phyloP scores from a whole-genome alignment of 2,888 invertebrate species.

The Caenorhabditis sp. region DNA sequence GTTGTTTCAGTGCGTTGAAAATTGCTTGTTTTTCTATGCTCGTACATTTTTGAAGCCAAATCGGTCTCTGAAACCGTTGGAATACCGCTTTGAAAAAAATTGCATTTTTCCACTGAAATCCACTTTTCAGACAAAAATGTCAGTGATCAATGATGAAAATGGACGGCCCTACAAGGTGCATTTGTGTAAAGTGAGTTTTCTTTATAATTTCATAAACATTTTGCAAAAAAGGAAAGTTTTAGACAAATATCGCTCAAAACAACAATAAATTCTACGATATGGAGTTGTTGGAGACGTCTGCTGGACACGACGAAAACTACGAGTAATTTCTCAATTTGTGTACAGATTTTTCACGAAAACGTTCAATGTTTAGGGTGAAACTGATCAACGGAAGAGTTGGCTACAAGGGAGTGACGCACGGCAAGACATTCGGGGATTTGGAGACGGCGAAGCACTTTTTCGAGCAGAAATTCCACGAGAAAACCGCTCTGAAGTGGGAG shows the following conservation, averaged over 20 bases:
- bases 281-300: conserved; percentile 36
- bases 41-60: no score
- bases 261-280: conserved; percentile 59
- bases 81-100: no score
- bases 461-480: conserved; percentile 39
- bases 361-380: conserved; percentile 46
- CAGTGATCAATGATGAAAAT: conserved; percentile 38
- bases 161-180: conserved; percentile 45
- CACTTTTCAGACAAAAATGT: conserved; percentile 14
- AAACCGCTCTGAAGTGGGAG: conserved; percentile 47
- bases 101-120: no score
- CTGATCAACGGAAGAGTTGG: conserved; percentile 57
- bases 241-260: conserved; percentile 50
- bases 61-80: no score
- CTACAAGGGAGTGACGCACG: conserved; percentile 45
- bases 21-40: no score
- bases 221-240: no score
- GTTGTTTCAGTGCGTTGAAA: conserved; percentile 8
- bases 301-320: no score
- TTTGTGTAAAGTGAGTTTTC: conserved; percentile 36
- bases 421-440: conserved; percentile 21
- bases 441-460: conserved; percentile 39
- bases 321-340: conserved; percentile 23
- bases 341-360: conserved; percentile 15
- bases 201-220: no score